phyloP scores from a whole-genome alignment of 2,797 vertebrate genomes.

The Dendrocincla tyrannina region DNA sequence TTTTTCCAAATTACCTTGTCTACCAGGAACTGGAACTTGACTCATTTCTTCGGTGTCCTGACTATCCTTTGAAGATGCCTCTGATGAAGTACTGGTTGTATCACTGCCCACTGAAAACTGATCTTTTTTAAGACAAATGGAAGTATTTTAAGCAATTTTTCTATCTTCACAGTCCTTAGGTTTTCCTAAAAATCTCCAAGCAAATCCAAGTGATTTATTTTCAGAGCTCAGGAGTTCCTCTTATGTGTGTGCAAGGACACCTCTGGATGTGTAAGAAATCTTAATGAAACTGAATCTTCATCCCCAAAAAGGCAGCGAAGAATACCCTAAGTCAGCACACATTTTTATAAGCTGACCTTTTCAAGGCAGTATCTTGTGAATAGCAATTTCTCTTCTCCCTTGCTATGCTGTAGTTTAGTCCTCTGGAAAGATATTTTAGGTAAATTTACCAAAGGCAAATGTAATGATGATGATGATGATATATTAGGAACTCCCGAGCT shows the following conservation, averaged over 20 bases:
- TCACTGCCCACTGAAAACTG: neutral
- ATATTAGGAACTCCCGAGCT: neutral
- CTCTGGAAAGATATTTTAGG: neutral
- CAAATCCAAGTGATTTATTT: neutral
- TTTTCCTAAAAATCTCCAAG: neutral
- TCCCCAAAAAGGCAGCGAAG: neutral
- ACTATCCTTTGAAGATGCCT: neutral
- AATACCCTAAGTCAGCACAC: neutral
- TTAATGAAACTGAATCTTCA: neutral
- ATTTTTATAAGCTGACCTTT: conserved; percentile 10
- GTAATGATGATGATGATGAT: neutral
- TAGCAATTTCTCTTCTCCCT: conserved; percentile 1
- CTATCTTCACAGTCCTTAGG: neutral
- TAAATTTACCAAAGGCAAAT: conserved; percentile 12
- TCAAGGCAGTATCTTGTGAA: neutral
- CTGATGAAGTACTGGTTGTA: neutral
- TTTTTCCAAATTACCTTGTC: neutral
- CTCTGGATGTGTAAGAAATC: neutral
- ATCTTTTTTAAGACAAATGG: neutral
- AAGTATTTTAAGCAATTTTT: neutral
- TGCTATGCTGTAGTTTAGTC: neutral
- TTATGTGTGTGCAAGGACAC: neutral
- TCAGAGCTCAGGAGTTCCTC: neutral
- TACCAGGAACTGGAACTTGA: neutral
- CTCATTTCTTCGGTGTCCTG: neutral